These are phyloP conservation scores for Saccopteryx leptura DNA, from an alignment of 2,113 vertebrate species.

Conservation along the genomic window DNA sequence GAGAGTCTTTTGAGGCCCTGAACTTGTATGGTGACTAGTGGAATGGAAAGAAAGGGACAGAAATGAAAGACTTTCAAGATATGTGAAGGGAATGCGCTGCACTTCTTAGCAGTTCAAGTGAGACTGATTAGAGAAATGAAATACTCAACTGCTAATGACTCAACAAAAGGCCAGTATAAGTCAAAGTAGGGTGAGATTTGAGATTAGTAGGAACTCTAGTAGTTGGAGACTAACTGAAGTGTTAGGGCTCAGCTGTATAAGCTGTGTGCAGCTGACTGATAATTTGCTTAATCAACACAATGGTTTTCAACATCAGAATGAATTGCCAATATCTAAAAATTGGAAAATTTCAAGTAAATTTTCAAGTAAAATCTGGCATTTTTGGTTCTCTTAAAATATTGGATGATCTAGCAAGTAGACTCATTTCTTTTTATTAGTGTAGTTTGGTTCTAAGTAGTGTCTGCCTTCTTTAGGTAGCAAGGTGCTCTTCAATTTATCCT, in stretches of 20 bases:
- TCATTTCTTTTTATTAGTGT: not conserved
- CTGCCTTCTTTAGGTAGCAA: not conserved
- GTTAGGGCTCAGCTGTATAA: not conserved
- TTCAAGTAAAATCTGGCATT: not conserved
- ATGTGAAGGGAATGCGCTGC: not conserved
- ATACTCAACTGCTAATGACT: not conserved
- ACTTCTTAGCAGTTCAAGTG: not conserved
- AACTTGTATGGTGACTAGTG: not conserved
- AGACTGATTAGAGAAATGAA: slow-evolving; percentile 18
- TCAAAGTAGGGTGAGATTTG: not conserved
- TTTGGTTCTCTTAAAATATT: slow-evolving; percentile 14
- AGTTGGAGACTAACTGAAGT: not conserved
- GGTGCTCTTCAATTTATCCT: not conserved
- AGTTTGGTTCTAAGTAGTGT: not conserved
- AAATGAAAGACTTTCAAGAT: not conserved
- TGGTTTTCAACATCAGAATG: slow-evolving; percentile 48
- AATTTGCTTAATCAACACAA: slow-evolving; percentile 2
- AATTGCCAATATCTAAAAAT: slow-evolving; percentile 16
- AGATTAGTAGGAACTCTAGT: not conserved
- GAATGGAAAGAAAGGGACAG: not conserved
- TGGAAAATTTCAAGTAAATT: slow-evolving; percentile 34
- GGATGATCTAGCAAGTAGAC: not conserved
- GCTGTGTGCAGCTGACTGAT: not conserved
- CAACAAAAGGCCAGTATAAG: not conserved
- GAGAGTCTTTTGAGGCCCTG: not conserved